These are phyloP conservation scores for Drosophila ercepeae DNA, from an alignment of 1,140 invertebrate genomes.

Conservation along the genomic window DNA sequence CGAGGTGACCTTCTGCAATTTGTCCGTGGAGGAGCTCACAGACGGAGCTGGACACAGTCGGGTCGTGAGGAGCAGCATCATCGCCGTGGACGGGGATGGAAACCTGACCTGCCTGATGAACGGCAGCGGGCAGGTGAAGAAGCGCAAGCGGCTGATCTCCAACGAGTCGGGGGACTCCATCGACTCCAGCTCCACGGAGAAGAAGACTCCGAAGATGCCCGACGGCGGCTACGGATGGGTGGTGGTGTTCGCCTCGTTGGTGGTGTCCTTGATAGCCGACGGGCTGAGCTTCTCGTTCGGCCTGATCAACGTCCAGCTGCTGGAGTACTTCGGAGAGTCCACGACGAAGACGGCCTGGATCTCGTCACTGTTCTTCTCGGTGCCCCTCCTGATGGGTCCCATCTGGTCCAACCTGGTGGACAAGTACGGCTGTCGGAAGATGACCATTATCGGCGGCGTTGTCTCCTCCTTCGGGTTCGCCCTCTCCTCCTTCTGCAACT, in stretches of 20 bases:
- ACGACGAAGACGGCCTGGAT: constrained; percentile 95
- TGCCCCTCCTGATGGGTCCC: constrained; percentile 92
- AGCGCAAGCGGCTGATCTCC: constrained; percentile 76
- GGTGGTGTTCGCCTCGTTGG: constrained; percentile 92
- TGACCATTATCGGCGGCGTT: constrained; percentile 92
- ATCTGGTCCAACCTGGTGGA: constrained; percentile 91
- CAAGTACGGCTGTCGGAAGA: constrained; percentile 92
- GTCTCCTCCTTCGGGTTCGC: constrained; percentile 92
- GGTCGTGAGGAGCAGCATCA: constrained; percentile 57
- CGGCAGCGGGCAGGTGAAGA: constrained; percentile 62
- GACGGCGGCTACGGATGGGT: constrained; percentile 90
- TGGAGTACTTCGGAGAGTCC: constrained; percentile 92
- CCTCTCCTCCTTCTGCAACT: constrained; percentile 89
- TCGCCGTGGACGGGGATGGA: constrained; percentile 55
- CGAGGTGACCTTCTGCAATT: constrained; percentile 80
- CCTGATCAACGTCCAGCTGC: constrained; percentile 93
- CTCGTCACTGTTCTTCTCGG: constrained; percentile 93
- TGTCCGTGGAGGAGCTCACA: constrained; percentile 70
- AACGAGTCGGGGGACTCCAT: constrained; percentile 80
- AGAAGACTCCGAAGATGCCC: constrained; percentile 79
- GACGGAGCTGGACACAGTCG: constrained; percentile 52
- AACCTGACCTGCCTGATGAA: constrained; percentile 47
- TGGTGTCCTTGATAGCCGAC: constrained; percentile 97
- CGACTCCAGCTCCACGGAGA: constrained; percentile 69
- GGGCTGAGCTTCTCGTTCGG: constrained; percentile 97